phyloP scores from a whole-genome alignment of 1,140 invertebrate species.

The Stratiolaelaps scimitus region DNA sequence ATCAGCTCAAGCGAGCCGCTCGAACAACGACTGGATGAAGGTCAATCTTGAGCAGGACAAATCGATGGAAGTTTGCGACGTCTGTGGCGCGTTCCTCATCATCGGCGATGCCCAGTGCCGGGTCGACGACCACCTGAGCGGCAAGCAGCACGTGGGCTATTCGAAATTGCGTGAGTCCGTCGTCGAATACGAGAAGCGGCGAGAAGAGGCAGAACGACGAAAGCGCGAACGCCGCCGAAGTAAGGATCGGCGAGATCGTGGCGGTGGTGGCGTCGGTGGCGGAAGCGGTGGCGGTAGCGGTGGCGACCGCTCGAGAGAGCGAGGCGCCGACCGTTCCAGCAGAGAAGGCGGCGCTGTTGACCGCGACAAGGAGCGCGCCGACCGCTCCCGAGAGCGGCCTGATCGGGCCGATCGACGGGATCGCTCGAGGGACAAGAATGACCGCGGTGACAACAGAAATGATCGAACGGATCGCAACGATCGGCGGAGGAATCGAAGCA shows the following conservation, averaged over 20 bases:
- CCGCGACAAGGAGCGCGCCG: conserved; percentile 5
- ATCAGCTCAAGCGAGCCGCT: conserved; percentile 48
- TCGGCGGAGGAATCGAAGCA: conserved; percentile 27
- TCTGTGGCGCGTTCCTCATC: conserved; percentile 94
- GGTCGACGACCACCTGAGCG: conserved; percentile 93
- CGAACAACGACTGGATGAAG: conserved; percentile 58
- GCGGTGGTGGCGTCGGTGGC: background rate
- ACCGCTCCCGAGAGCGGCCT: background rate
- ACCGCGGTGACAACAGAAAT: conserved; percentile 27
- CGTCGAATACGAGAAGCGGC: conserved; percentile 47
- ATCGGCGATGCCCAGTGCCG: conserved; percentile 91
- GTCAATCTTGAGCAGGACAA: conserved; percentile 56
- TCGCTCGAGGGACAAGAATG: conserved; percentile 30
- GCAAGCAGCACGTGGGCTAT: conserved; percentile 92
- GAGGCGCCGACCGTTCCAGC: too few relatives aligned
- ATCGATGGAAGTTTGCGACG: conserved; percentile 90
- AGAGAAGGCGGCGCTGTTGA: background rate
- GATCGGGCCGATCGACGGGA: conserved; percentile 31
- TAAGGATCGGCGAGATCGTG: conserved; percentile 36
- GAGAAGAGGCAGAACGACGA: conserved; percentile 26
- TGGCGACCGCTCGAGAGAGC: background rate
- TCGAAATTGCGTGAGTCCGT: conserved; percentile 54
- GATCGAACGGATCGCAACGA: conserved; percentile 5
- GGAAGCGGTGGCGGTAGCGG: background rate
- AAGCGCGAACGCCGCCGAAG: conserved; percentile 31